phyloP scores from a whole-genome alignment of 2,113 vertebrate species.

The Sitta europaea region DNA sequence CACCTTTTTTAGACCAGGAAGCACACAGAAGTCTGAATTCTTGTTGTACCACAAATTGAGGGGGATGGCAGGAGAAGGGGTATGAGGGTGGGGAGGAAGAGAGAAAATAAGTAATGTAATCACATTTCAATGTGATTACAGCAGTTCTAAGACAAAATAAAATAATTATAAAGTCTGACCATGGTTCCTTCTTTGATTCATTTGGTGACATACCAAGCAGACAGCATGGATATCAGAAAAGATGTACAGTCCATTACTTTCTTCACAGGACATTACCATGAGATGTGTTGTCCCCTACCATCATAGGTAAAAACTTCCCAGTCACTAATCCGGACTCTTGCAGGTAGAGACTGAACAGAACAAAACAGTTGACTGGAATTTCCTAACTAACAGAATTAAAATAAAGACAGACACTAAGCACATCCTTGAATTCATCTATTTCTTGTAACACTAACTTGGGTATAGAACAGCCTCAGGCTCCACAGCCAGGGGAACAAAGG shows the following conservation, averaged over 20 bases:
- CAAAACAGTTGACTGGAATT: background rate
- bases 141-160: background rate
- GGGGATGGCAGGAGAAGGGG: rapidly evolving
- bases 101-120: no score
- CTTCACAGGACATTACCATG: background rate
- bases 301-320: background rate
- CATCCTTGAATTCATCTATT: rapidly evolving
- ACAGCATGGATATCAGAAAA: background rate
- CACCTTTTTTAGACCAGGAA: background rate
- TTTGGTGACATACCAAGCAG: background rate
- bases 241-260: background rate
- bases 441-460: background rate
- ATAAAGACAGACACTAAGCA: background rate
- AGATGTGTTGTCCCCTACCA: background rate
- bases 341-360: background rate
- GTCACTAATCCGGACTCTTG: background rate
- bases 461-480: background rate
- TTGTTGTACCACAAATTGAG: background rate
- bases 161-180: background rate
- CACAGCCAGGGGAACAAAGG: background rate
- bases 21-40: background rate
- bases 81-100: rapidly evolving
- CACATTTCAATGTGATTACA: background rate
- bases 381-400: background rate
- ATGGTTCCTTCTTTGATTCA: background rate